A percentile compares a stretch with the other conserved stretches of the same genome.
Conservation (phyloP, 1,140 invertebrate species). For the Charaxes varanes region DNA sequence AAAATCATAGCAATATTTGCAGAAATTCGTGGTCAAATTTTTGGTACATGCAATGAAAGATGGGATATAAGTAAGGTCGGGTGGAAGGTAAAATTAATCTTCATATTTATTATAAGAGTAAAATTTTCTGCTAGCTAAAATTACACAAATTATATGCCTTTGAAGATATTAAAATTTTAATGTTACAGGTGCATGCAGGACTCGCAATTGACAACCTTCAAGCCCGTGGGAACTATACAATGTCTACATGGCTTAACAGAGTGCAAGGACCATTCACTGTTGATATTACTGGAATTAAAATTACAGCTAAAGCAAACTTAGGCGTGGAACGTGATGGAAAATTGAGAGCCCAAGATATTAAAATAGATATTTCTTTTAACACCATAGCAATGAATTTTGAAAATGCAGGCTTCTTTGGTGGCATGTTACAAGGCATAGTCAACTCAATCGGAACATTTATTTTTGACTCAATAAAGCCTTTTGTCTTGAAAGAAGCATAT, state of each 20-base stretch:
- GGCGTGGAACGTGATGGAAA: slow-evolving; percentile 83
- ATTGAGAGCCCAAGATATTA: slow-evolving; percentile 84
- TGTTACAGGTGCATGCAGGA: slow-evolving; percentile 78
- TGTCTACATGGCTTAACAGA: slow-evolving; percentile 80
- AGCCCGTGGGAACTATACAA: slow-evolving; percentile 84
- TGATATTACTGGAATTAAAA: slow-evolving; percentile 79
- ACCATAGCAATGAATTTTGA: slow-evolving; percentile 87
- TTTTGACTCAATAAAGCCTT: slow-evolving; percentile 90
- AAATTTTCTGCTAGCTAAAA: too few species aligned
- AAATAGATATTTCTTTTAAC: slow-evolving; percentile 86
- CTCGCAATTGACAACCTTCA: slow-evolving; percentile 80
- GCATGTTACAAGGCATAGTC: slow-evolving; percentile 84
- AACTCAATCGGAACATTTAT: slow-evolving; percentile 87
- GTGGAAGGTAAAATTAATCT: too few species aligned
- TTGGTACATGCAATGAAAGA: too few species aligned
- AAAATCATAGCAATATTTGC: not conserved
- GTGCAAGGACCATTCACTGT: slow-evolving; percentile 86
- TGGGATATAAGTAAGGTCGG: too few species aligned
- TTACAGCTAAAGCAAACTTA: slow-evolving; percentile 79
- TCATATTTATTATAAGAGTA: too few species aligned
- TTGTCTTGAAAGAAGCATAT: slow-evolving; percentile 85
- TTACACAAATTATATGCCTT: slow-evolving; percentile 2
- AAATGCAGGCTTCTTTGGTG: slow-evolving; percentile 84
- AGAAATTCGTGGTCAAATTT: too few species aligned
- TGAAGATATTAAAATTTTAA: slow-evolving; percentile 6